Percentiles rank a stretch among this genome's conserved stretches.
Evolutionary conservation across 2,113 vertebrate species (phyloP).

Genomic region (Salvator merianae): DNA sequence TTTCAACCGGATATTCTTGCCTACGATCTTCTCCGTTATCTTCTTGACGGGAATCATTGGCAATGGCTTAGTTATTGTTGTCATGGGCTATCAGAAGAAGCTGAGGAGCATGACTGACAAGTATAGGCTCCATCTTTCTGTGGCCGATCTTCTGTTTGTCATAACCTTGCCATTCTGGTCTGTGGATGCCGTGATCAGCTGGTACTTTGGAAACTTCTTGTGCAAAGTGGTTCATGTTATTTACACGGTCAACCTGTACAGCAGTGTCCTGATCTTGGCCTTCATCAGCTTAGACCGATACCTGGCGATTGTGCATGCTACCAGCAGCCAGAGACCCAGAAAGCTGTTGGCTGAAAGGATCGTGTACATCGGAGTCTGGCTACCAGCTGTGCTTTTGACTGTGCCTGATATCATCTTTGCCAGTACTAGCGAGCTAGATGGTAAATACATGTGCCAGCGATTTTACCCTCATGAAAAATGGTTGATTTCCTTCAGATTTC

Average conservation of each 20-base stretch:
- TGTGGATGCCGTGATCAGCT: constrained; percentile 86
- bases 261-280: constrained; percentile 95
- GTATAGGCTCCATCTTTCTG: constrained; percentile 94
- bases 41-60: constrained; percentile 90
- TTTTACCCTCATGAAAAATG: constrained; percentile 83
- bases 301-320: constrained; percentile 92
- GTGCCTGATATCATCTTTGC: constrained; percentile 93
- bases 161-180: constrained; percentile 97
- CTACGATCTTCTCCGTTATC: constrained; percentile 90
- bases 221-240: constrained; percentile 93
- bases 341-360: constrained; percentile 88
- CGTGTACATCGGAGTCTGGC: constrained; percentile 93
- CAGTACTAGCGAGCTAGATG: constrained; percentile 53
- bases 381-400: constrained; percentile 88
- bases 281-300: constrained; percentile 97
- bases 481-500: constrained; percentile 87
- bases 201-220: constrained; percentile 89
- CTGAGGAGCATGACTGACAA: constrained; percentile 95
- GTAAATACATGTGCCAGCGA: constrained; percentile 82
- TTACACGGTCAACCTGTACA: constrained; percentile 96
- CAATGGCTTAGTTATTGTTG: constrained; percentile 92
- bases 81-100: constrained; percentile 98
- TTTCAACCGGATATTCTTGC: constrained; percentile 91
- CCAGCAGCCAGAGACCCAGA: constrained; percentile 88
- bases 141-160: constrained; percentile 94